Conservation (phyloP, 2,797 vertebrate species). For the Leptatherina wallacei region DNA sequence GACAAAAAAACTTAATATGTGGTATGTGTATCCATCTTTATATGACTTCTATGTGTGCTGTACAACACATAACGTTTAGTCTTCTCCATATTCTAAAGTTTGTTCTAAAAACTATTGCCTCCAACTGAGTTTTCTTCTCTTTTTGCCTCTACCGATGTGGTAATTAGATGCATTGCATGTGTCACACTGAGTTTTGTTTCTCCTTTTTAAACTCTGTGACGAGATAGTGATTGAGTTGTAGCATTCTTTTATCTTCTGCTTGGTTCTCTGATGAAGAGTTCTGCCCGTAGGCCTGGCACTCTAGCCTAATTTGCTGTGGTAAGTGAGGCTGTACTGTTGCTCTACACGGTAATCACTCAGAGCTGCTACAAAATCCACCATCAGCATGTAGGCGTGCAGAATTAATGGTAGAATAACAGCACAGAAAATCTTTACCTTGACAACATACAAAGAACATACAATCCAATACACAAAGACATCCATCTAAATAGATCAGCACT, state of each 20-base stretch:
- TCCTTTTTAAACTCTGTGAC: conserved; percentile 62
- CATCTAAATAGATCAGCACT: conserved; percentile 50
- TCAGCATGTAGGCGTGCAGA: conserved; percentile 23
- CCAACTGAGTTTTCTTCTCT: conserved; percentile 5
- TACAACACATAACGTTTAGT: neutral
- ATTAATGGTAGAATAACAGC: conserved; percentile 25
- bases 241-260: conserved; percentile 63
- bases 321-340: conserved; percentile 62
- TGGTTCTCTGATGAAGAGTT: conserved; percentile 59
- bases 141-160: conserved; percentile 19
- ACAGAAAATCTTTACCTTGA: conserved; percentile 9
- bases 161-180: conserved; percentile 66
- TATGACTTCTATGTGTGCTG: neutral
- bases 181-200: conserved; percentile 64
- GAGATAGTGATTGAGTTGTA: conserved; percentile 68
- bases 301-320: conserved; percentile 63
- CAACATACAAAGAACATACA: conserved; percentile 31
- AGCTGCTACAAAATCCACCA: conserved; percentile 46
- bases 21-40: conserved; percentile 3
- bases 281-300: conserved; percentile 52
- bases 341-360: conserved; percentile 65
- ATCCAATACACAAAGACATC: conserved; percentile 30
- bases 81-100: conserved; percentile 9
- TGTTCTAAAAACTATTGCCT: conserved; percentile 30
- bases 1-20: conserved; percentile 6